These are phyloP conservation scores for Keiferia lycopersicella DNA, from an alignment of 2,888 invertebrate genomes.

Conservation along the genomic window DNA sequence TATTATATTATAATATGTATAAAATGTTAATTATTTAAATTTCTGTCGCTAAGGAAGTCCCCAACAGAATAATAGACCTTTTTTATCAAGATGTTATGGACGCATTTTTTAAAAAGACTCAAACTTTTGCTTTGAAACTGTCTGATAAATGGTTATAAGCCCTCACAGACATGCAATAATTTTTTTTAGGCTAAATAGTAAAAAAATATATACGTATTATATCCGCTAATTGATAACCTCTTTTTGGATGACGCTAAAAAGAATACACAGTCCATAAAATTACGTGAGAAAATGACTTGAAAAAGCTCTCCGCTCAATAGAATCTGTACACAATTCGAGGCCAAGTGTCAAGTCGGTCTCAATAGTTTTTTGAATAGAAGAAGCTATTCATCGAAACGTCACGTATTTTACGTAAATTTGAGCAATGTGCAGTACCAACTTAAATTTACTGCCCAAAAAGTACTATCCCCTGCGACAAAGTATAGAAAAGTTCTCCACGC, in stretches of 20 bases:
- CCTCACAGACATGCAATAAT: no score
- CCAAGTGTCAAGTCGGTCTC: constrained; percentile 8
- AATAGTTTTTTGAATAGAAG: constrained; percentile 28
- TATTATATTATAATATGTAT: no score
- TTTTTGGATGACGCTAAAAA: neutral
- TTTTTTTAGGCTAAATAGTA: no score
- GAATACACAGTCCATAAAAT: constrained; percentile 3
- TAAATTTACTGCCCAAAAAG: constrained; percentile 6
- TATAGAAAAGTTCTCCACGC: neutral
- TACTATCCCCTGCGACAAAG: neutral
- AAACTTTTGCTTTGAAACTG: no score
- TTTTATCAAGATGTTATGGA: no score
- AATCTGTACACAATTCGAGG: constrained; percentile 21
- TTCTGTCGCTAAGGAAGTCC: no score
- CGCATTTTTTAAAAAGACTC: no score
- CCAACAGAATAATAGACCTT: no score
- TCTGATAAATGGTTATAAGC: no score
- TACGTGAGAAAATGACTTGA: constrained; percentile 12
- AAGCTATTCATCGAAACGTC: constrained; percentile 26
- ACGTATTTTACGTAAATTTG: constrained; percentile 27
- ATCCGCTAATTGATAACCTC: no score
- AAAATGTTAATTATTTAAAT: no score
- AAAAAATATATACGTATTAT: no score
- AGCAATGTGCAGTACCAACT: constrained; percentile 23
- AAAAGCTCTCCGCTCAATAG: constrained; percentile 11